Evolutionary conservation across 1,140 invertebrate species (phyloP).

Genomic region (Trypoxylus dichotomus): DNA sequence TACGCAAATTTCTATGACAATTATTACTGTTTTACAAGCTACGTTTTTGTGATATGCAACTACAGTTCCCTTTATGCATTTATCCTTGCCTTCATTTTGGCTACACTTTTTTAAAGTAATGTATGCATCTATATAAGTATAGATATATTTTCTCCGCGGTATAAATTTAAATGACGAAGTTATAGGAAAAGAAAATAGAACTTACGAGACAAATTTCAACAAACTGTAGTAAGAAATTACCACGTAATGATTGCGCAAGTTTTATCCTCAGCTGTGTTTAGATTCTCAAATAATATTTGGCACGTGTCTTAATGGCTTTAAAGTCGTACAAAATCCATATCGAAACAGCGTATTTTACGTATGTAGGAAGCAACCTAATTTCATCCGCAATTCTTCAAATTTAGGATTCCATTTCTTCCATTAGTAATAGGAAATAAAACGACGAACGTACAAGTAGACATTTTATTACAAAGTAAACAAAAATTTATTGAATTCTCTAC

Average conservation of each 20-base stretch:
- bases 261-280: neutral
- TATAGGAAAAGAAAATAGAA: too few species aligned
- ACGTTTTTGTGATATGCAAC: too few species aligned
- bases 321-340: neutral
- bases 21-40: too few species aligned
- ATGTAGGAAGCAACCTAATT: neutral
- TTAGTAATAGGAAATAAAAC: neutral
- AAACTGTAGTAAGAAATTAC: neutral
- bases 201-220: too few species aligned
- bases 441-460: constrained; percentile 1
- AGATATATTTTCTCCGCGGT: too few species aligned
- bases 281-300: constrained; percentile 15
- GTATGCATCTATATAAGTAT: too few species aligned
- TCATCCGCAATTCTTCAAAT: neutral
- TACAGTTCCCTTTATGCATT: too few species aligned
- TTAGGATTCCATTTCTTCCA: neutral
- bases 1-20: too few species aligned
- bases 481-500: constrained; percentile 25
- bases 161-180: too few species aligned
- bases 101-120: too few species aligned
- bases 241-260: neutral
- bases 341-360: neutral
- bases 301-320: neutral
- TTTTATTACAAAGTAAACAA: constrained; percentile 33
- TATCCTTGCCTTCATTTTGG: too few species aligned